These are phyloP conservation scores for Platysteira castanea DNA, from an alignment of 2,113 vertebrate genomes.

Conservation along the genomic window DNA sequence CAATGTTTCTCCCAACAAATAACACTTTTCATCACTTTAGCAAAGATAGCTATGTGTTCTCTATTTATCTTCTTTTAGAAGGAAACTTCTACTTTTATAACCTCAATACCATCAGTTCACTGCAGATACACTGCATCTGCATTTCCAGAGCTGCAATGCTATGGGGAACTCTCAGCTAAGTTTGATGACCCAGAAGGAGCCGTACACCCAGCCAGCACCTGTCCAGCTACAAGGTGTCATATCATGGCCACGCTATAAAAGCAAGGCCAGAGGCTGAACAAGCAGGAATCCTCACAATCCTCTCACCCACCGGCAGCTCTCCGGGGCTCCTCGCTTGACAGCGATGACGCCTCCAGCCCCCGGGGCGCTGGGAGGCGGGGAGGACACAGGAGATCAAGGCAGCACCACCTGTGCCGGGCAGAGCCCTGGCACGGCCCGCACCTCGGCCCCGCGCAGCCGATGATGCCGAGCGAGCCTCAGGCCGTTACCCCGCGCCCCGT, in stretches of 20 bases:
- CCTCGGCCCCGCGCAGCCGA: background rate
- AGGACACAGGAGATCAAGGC: background rate
- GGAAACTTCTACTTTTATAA: background rate
- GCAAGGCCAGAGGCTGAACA: rapidly evolving
- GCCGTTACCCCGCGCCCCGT: background rate
- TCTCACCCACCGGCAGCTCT: background rate
- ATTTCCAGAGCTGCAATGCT: no score
- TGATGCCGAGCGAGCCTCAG: no score
- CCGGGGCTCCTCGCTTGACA: background rate
- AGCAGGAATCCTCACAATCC: background rate
- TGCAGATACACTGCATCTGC: rapidly evolving
- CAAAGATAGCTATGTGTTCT: rapidly evolving
- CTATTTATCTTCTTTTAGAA: background rate
- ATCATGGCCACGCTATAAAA: rapidly evolving
- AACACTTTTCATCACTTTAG: background rate
- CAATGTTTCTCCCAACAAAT: background rate
- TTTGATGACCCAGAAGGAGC: rapidly evolving
- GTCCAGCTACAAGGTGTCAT: rapidly evolving
- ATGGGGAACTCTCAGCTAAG: rapidly evolving
- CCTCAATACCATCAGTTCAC: background rate
- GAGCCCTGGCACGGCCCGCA: rapidly evolving
- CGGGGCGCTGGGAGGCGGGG: rapidly evolving
- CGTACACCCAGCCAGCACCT: rapidly evolving
- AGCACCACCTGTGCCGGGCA: rapidly evolving
- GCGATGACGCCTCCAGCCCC: rapidly evolving